phyloP scores from a whole-genome alignment of 2,797 vertebrate species.

The Melanotaenia pygmaea region DNA sequence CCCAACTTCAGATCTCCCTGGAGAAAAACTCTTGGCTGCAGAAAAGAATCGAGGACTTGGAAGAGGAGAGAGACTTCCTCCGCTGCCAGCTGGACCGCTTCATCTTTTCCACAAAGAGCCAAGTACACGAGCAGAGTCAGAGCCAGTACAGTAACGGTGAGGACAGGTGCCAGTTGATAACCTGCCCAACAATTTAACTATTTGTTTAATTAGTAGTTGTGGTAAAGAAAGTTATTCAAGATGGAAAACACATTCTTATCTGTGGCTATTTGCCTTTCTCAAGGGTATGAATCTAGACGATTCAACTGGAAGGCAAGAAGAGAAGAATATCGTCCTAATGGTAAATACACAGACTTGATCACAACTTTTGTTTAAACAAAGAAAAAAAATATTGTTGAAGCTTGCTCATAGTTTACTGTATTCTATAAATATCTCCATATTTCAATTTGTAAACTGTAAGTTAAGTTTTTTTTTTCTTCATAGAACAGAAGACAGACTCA shows the following conservation, averaged over 20 bases:
- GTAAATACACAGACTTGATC: conserved; percentile 47
- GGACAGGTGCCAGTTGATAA: conserved; percentile 12
- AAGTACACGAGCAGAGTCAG: conserved; percentile 71
- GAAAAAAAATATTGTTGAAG: neutral
- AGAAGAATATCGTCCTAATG: conserved; percentile 77
- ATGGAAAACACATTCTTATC: conserved; percentile 1
- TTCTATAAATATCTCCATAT: neutral
- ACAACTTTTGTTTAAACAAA: neutral
- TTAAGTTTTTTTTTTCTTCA: conserved; percentile 7
- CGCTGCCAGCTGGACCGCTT: conserved; percentile 92
- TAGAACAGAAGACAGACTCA: conserved; percentile 79
- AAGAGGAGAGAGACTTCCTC: conserved; percentile 92
- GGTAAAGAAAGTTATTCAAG: neutral
- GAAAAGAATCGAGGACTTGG: conserved; percentile 92
- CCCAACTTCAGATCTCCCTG: conserved; percentile 91
- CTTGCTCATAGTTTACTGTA: neutral
- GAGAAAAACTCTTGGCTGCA: conserved; percentile 93
- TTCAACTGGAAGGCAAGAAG: conserved; percentile 84
- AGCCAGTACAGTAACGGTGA: conserved; percentile 81
- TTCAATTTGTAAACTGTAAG: conserved; percentile 3
- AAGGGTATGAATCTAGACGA: conserved; percentile 82
- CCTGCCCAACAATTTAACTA: neutral
- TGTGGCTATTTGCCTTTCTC: conserved; percentile 22
- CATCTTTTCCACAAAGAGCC: conserved; percentile 88
- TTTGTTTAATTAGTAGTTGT: conserved; percentile 7